phyloP scores from a whole-genome alignment of 2,888 invertebrate genomes.

The Drosophila anomalipes region DNA sequence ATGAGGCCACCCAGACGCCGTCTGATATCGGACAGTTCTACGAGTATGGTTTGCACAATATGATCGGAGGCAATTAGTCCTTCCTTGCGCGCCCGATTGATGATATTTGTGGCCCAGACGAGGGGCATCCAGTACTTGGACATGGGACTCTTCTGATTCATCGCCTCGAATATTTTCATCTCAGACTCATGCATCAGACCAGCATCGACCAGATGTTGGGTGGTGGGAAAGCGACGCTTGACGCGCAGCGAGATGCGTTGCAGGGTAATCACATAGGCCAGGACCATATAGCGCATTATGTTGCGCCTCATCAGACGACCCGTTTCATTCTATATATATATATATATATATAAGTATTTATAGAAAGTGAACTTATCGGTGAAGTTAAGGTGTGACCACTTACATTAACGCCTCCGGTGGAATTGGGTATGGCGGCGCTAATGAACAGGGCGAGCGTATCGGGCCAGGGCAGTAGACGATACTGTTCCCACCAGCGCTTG shows the following conservation, averaged over 20 bases:
- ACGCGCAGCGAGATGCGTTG: conserved; percentile 95
- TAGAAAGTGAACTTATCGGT: neutral
- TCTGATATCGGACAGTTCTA: conserved; percentile 95
- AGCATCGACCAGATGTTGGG: conserved; percentile 96
- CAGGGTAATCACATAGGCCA: conserved; percentile 94
- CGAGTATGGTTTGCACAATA: conserved; percentile 95
- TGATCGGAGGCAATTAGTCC: conserved; percentile 94
- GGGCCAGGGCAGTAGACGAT: conserved; percentile 96
- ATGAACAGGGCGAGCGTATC: conserved; percentile 96
- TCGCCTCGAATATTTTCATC: conserved; percentile 95
- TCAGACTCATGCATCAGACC: conserved; percentile 96
- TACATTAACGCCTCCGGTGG: conserved; percentile 86
- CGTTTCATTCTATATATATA: conserved; percentile 90
- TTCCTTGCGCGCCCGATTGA: conserved; percentile 94
- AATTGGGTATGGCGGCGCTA: conserved; percentile 95
- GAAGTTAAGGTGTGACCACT: conserved; percentile 32
- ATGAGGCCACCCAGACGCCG: conserved; percentile 93
- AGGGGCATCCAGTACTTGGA: conserved; percentile 97
- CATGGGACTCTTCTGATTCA: conserved; percentile 96
- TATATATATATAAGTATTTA: neutral
- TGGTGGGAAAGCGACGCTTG: conserved; percentile 94
- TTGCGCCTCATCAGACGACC: conserved; percentile 95
- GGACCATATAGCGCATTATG: conserved; percentile 94
- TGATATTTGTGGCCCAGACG: conserved; percentile 96
- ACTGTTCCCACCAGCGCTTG: conserved; percentile 98